phyloP scores from a whole-genome alignment of 2,888 invertebrate species.

The Seira musarum region DNA sequence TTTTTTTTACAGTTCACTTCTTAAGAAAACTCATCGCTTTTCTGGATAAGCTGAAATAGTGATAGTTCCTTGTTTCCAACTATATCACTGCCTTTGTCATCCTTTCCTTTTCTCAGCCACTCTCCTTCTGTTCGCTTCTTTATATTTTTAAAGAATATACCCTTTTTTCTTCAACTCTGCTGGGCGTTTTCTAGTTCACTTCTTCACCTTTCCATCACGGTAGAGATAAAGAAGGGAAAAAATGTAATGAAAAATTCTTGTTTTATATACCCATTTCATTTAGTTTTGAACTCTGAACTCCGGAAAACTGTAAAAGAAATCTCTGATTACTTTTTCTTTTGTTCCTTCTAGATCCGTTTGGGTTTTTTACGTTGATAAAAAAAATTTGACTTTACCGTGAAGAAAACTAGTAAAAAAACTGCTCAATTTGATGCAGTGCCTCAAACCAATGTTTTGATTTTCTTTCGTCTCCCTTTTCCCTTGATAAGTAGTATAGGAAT shows the following conservation, averaged over 20 bases:
- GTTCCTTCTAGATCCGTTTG: background rate
- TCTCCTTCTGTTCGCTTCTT: background rate
- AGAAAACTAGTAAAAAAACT: background rate
- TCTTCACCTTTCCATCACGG: background rate
- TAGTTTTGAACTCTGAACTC: slow-evolving; percentile 23
- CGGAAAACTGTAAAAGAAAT: background rate
- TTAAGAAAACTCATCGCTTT: slow-evolving; percentile 7
- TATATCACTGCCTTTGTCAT: slow-evolving; percentile 5
- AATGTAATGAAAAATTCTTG: background rate
- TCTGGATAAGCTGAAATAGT: slow-evolving; percentile 3
- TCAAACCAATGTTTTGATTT: background rate
- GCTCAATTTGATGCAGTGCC: slow-evolving; percentile 9
- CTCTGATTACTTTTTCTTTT: slow-evolving; percentile 7
- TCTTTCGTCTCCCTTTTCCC: background rate
- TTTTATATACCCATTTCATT: background rate
- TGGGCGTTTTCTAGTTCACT: slow-evolving; percentile 46
- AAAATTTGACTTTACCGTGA: background rate
- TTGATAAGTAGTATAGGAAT: no score
- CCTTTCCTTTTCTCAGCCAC: background rate
- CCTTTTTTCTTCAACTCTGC: slow-evolving; percentile 21
- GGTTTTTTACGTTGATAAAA: background rate
- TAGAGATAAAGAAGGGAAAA: background rate
- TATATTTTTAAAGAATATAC: background rate
- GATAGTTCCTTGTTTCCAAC: background rate
- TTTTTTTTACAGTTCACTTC: slow-evolving; percentile 44